Conservation (phyloP, 2,888 invertebrate genomes). For the Aleiodes leptofemur region DNA sequence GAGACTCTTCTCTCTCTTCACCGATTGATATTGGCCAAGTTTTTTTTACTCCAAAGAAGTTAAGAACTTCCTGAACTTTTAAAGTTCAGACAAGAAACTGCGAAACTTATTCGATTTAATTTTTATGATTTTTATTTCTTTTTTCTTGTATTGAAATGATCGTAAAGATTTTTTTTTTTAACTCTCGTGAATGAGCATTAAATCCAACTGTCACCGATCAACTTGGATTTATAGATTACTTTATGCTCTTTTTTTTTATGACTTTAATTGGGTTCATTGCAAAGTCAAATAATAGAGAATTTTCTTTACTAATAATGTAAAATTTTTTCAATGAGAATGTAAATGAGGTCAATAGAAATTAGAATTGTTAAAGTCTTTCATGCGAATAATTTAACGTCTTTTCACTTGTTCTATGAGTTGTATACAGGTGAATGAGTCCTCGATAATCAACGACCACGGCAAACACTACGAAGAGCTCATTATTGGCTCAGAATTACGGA, state of each 20-base stretch:
- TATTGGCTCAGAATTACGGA: conserved; percentile 15
- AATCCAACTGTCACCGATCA: no score
- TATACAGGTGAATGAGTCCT: conserved; percentile 26
- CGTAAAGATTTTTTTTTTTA: background rate
- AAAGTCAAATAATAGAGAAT: background rate
- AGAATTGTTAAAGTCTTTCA: conserved; percentile 19
- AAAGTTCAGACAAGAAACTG: background rate
- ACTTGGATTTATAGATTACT: background rate
- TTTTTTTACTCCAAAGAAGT: conserved; percentile 4
- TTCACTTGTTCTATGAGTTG: conserved; percentile 19
- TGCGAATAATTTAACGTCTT: conserved; percentile 26
- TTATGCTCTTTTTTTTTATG: background rate
- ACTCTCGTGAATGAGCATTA: background rate
- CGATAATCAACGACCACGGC: conserved; percentile 20
- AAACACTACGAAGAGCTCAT: conserved; percentile 1
- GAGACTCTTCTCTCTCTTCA: background rate
- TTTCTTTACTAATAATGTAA: background rate
- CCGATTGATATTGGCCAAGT: conserved; percentile 31
- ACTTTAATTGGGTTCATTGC: no score
- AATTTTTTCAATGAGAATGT: conserved; percentile 1
- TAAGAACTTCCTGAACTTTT: conserved; percentile 9
- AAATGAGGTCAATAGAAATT: background rate
- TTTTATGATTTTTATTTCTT: background rate
- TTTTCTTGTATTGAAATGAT: conserved; percentile 18
- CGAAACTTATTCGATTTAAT: conserved; percentile 24